phyloP scores from a whole-genome alignment of 2,888 invertebrate species.

The Endomychus coccineus region DNA sequence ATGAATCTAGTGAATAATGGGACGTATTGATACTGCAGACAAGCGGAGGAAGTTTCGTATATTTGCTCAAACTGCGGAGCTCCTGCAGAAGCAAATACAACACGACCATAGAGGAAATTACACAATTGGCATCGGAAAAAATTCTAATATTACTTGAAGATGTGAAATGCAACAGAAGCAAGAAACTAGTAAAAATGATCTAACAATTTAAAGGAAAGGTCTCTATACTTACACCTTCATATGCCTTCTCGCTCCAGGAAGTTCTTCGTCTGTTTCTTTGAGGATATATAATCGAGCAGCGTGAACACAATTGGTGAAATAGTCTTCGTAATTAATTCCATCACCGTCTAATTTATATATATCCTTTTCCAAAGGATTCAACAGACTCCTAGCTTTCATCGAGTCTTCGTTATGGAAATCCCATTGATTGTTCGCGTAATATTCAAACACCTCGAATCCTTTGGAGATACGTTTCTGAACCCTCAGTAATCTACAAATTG shows the following conservation, averaged over 20 bases:
- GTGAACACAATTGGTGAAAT: conserved; percentile 73
- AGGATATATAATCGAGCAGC: conserved; percentile 72
- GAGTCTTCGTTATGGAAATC: conserved; percentile 68
- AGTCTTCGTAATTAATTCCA: conserved; percentile 65
- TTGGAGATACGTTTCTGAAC: conserved; percentile 75
- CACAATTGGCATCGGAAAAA: too few species aligned
- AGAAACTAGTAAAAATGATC: too few species aligned
- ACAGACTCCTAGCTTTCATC: conserved; percentile 47
- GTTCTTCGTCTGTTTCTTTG: conserved; percentile 69
- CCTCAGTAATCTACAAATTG: conserved; percentile 58
- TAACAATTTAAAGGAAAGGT: too few species aligned
- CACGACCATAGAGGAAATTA: too few species aligned
- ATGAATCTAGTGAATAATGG: too few species aligned
- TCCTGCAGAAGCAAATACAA: too few species aligned
- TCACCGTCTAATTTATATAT: conserved; percentile 63
- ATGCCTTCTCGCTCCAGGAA: conserved; percentile 70
- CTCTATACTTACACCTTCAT: conserved; percentile 61
- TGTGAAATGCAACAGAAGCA: too few species aligned
- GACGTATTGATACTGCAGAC: too few species aligned
- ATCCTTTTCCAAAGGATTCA: conserved; percentile 57
- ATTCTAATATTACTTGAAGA: too few species aligned
- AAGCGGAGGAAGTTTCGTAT: too few species aligned
- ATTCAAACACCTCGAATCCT: conserved; percentile 80
- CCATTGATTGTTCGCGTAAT: conserved; percentile 88
- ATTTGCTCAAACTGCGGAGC: too few species aligned